A percentile compares a stretch with the other conserved stretches of the same genome.
Conservation (phyloP, 2,888 invertebrate species). For the Doris montereyensis region DNA sequence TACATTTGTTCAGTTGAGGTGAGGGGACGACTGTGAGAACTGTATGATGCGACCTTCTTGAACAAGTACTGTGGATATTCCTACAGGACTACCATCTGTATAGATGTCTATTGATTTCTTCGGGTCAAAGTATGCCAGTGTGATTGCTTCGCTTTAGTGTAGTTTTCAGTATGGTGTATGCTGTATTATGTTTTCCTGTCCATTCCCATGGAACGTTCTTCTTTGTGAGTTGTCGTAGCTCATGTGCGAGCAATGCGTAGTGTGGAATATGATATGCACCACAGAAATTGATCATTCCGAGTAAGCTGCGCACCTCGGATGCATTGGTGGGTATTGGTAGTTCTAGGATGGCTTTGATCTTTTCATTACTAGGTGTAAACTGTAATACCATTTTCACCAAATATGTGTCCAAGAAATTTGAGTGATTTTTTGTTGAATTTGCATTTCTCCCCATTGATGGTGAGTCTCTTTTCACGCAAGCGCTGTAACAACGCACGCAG, state of each 20-base stretch:
- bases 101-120: constrained; percentile 20
- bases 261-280: constrained; percentile 24
- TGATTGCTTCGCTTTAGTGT: constrained; percentile 17
- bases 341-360: constrained; percentile 6
- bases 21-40: constrained; percentile 29
- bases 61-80: constrained; percentile 6
- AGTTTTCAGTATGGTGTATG: constrained; percentile 1
- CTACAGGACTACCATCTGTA: constrained; percentile 39
- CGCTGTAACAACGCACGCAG: not conserved
- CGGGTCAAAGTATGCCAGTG: constrained; percentile 33
- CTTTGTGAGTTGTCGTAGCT: constrained; percentile 24
- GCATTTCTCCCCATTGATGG: not conserved
- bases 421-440: not conserved
- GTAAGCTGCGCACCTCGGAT: constrained; percentile 32
- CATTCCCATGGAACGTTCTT: not conserved
- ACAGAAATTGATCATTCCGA: constrained; percentile 20
- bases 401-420: not conserved
- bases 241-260: constrained; percentile 16
- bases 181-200: not conserved
- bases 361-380: constrained; percentile 35
- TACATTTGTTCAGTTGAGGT: constrained; percentile 38
- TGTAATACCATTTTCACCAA: not conserved
- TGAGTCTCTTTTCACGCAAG: not conserved
- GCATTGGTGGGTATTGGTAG: constrained; percentile 10
- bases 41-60: not conserved